Conservation (phyloP, 2,888 invertebrate species). For the Ceratothoa steindachneri region DNA sequence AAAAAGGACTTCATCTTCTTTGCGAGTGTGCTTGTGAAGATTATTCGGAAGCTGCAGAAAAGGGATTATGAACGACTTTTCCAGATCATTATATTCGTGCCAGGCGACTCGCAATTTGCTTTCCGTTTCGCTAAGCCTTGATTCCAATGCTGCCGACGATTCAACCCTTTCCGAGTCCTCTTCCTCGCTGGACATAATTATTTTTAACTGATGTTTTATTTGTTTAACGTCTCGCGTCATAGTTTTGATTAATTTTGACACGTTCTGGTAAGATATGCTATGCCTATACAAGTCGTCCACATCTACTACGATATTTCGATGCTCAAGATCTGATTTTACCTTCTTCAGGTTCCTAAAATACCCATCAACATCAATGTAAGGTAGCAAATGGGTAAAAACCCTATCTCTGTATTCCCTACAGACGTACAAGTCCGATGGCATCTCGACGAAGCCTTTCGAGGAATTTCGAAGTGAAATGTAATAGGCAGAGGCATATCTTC, state of each 20-base stretch:
- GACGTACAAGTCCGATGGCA: background rate
- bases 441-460: background rate
- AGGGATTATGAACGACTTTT: background rate
- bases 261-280: background rate
- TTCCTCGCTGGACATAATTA: background rate
- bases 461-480: background rate
- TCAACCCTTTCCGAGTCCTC: background rate
- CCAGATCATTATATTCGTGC: background rate
- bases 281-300: background rate
- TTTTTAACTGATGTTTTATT: background rate
- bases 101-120: background rate
- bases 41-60: background rate
- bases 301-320: background rate
- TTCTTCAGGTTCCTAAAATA: background rate
- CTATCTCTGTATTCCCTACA: background rate
- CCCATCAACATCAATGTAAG: background rate
- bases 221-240: background rate
- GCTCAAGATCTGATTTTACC: background rate
- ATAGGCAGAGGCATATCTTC: background rate
- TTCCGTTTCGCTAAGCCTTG: background rate
- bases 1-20: background rate
- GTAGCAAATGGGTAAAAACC: background rate
- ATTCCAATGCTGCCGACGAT: background rate
- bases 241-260: background rate
- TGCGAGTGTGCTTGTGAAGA: background rate